phyloP scores from a whole-genome alignment of 2,797 vertebrate genomes.

The Brachyalestes nurse region DNA sequence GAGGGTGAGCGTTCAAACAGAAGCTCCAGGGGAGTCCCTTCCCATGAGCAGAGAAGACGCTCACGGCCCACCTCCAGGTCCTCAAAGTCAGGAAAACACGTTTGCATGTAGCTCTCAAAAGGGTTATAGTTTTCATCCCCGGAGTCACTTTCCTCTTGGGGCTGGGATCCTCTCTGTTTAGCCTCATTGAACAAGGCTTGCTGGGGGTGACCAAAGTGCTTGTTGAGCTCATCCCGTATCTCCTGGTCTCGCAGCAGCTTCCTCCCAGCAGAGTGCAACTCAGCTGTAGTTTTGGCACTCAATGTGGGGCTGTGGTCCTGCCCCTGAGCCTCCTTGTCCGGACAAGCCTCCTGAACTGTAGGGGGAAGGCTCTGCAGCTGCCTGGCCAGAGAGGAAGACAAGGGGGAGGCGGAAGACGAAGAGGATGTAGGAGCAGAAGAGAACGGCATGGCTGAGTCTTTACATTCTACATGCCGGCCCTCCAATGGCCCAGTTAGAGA shows the following conservation, averaged over 20 bases:
- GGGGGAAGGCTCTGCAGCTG: slow-evolving; percentile 81
- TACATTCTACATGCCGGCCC: slow-evolving; percentile 87
- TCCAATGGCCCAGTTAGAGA: slow-evolving; percentile 82
- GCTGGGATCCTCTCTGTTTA: slow-evolving; percentile 73
- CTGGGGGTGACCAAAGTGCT: slow-evolving; percentile 95
- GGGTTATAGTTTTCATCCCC: slow-evolving; percentile 83
- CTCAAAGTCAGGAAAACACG: slow-evolving; percentile 90
- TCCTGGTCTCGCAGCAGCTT: slow-evolving; percentile 95
- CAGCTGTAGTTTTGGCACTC: slow-evolving; percentile 61
- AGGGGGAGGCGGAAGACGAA: slow-evolving; percentile 60
- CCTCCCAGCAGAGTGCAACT: slow-evolving; percentile 75
- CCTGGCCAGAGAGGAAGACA: slow-evolving; percentile 78
- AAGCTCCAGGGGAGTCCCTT: slow-evolving; percentile 91
- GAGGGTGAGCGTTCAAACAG: slow-evolving; percentile 93
- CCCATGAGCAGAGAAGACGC: slow-evolving; percentile 92
- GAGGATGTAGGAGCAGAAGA: slow-evolving; percentile 73
- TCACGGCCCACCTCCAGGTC: slow-evolving; percentile 77
- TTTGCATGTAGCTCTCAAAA: slow-evolving; percentile 88
- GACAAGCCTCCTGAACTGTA: slow-evolving; percentile 77
- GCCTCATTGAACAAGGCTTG: slow-evolving; percentile 86
- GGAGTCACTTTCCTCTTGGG: slow-evolving; percentile 80
- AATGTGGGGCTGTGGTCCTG: slow-evolving; percentile 66
- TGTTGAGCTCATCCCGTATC: slow-evolving; percentile 97
- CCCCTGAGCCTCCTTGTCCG: slow-evolving; percentile 75
- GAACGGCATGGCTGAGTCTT: slow-evolving; percentile 83